phyloP scores from a whole-genome alignment of 2,797 vertebrate species.

The Mormyrops boulengeri region DNA sequence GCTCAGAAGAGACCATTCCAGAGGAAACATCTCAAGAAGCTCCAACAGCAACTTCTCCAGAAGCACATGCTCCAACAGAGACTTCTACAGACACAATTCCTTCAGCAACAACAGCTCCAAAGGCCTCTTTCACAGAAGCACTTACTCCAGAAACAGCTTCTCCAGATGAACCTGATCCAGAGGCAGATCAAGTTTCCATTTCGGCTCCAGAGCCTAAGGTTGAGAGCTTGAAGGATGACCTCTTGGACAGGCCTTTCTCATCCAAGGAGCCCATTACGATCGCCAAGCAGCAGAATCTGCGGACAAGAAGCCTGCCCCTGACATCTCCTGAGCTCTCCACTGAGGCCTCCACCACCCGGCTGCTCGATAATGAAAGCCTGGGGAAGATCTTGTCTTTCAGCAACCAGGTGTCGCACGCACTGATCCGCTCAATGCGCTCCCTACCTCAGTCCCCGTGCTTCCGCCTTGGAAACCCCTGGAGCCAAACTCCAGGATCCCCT shows the following conservation, averaged over 20 bases:
- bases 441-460: conserved; percentile 51
- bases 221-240: conserved; percentile 23
- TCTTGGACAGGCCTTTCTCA: conserved; percentile 15
- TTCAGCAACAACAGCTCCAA: neutral
- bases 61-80: conserved; percentile 7
- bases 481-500: conserved; percentile 33
- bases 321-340: conserved; percentile 43
- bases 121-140: conserved; percentile 8
- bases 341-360: conserved; percentile 44
- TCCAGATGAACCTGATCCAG: conserved; percentile 25
- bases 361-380: conserved; percentile 52
- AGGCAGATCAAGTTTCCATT: fast-evolving
- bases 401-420: conserved; percentile 78
- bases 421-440: conserved; percentile 77
- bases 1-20: conserved; percentile 28
- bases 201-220: neutral
- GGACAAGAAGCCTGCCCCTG: conserved; percentile 69
- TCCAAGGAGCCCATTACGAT: conserved; percentile 21
- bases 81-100: neutral
- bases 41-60: neutral
- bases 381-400: conserved; percentile 80
- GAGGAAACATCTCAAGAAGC: neutral
- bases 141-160: conserved; percentile 16
- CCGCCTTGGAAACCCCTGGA: conserved; percentile 41
- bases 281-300: conserved; percentile 52